Evolutionary conservation across 2,113 vertebrate species (phyloP), one percentile per base, ranked within the genome.

Genomic region (Amazona guildingii): DNA sequence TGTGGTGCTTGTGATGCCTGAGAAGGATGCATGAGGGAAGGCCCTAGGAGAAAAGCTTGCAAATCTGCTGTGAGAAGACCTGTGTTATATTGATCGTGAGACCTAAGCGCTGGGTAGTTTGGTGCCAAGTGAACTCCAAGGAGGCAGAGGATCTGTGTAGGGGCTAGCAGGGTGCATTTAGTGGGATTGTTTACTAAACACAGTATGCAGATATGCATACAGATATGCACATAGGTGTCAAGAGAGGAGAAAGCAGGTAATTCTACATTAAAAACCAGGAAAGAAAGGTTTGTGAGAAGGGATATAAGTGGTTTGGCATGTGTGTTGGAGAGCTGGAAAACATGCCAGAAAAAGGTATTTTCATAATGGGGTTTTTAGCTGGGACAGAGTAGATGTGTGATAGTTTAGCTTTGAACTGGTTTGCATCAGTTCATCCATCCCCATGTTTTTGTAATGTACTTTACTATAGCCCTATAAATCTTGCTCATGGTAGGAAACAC

Each of bases 391-490:
- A 79, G 21, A 31, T 78, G 17, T 67, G 37, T 25, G n/a, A 31
- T 49, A 16, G 18, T 72, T 82, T 79, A n/a, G 82, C 41, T 84
- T 72, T 55, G 59, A 49, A 69, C 35, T 66, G 16, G 25, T 77
- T 90, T 91, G 37, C 37, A 33, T 75, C 3, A 0, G 39, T 33
- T 13, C 33, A 31, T 43, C 33, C 31, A 61, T 35, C 9, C 31
- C 52, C 37, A 29, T 0, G 1, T 69, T 88, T 72, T 92, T 66
- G 67, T 82, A n/a, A 64, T 82, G 8, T 52, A 41, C 48, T 86
- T 75, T 70, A 62, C 10, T 55, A 27, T 88, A 96, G 90, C 86
- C 80, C 90, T 68, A 6, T 82, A 86, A 84, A 69, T 79, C 66
- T 84, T 91, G 43, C 73, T 81, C 11, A 41, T 39, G 28, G 76